Percentiles rank a stretch among this genome's conserved stretches.
phyloP scores from a whole-genome alignment of 2,113 vertebrate species.

The Sorex araneus region DNA sequence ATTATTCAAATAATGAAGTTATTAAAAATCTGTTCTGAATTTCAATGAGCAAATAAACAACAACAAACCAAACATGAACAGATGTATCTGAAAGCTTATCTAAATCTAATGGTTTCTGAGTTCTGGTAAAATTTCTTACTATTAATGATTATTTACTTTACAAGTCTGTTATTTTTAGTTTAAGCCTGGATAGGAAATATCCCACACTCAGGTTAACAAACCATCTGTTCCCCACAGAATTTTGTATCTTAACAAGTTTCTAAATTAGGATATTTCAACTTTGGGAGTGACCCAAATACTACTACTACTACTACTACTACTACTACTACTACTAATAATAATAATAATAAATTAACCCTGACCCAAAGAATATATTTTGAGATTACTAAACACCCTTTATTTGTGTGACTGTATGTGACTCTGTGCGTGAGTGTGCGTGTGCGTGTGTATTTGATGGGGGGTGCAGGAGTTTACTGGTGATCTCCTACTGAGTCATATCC shows the following conservation, averaged over 20 bases:
- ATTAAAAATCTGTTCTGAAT: slow-evolving; percentile 21
- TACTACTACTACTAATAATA: no score
- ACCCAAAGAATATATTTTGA: slow-evolving; percentile 22
- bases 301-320: no score
- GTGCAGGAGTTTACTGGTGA: no score
- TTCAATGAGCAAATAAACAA: slow-evolving; percentile 59
- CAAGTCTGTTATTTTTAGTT: slow-evolving; percentile 46
- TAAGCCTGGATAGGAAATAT: slow-evolving; percentile 40
- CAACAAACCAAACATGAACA: not conserved
- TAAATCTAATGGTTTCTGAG: slow-evolving; percentile 39
- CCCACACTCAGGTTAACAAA: slow-evolving; percentile 6
- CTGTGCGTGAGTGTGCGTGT: no score
- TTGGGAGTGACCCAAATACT: not conserved
- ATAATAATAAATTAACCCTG: no score
- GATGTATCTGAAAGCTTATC: slow-evolving; percentile 30
- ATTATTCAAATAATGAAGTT: not conserved
- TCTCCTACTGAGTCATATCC: no score
- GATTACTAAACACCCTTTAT: slow-evolving; percentile 35
- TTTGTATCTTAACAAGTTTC: slow-evolving; percentile 16
- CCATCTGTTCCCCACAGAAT: slow-evolving; percentile 3
- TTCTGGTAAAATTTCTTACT: slow-evolving; percentile 27
- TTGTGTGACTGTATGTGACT: no score
- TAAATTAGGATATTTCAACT: not conserved
- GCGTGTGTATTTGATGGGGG: no score
- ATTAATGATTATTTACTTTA: slow-evolving; percentile 3